phyloP scores from a whole-genome alignment of 2,113 vertebrate genomes.

The Aleadryas rufinucha region DNA sequence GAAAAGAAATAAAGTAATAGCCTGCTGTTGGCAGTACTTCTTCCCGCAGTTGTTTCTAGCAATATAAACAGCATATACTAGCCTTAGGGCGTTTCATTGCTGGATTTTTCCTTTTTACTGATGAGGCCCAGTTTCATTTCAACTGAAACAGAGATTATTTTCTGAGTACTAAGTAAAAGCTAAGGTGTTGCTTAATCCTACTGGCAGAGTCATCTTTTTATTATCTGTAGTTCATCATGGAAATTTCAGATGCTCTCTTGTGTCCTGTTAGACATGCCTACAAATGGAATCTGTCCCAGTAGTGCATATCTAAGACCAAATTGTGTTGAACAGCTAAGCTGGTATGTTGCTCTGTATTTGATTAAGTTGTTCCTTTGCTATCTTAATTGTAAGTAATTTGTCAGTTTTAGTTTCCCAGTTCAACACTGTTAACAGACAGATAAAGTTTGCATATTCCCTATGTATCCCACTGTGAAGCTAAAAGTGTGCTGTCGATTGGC shows the following conservation, averaged over 20 bases:
- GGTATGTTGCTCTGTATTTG: neutral
- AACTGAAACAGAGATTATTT: neutral
- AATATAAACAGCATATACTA: neutral
- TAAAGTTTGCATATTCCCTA: neutral
- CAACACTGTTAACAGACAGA: neutral
- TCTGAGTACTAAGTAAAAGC: neutral
- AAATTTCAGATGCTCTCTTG: neutral
- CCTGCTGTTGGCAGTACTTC: neutral
- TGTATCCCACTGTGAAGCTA: neutral
- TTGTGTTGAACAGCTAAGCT: neutral
- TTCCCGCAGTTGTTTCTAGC: neutral
- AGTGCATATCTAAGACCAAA: neutral
- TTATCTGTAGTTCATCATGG: neutral
- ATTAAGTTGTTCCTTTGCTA: constrained; percentile 1
- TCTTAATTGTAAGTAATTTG: constrained; percentile 23
- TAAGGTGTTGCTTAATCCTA: neutral
- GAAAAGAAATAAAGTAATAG: neutral
- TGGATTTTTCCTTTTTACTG: neutral
- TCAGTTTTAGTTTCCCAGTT: constrained; percentile 27
- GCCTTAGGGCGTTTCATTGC: rapidly evolving
- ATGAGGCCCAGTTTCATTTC: neutral
- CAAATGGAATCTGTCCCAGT: neutral
- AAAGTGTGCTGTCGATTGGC: neutral
- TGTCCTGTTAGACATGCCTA: neutral
- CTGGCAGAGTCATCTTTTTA: neutral